Conservation (phyloP, 2,797 vertebrate genomes). For the Ptychobarbus kaznakovi region DNA sequence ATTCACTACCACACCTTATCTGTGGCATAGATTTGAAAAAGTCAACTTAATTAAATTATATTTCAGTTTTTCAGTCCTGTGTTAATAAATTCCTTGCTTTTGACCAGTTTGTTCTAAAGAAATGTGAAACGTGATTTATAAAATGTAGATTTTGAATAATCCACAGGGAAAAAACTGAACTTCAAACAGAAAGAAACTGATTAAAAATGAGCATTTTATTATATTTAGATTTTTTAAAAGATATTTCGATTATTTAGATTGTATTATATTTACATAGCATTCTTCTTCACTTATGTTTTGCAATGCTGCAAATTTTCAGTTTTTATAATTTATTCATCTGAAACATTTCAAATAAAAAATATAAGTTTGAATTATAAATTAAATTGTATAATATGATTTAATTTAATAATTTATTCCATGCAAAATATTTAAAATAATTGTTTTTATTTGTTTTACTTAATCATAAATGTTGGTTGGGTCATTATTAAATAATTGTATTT, state of each 20-base stretch:
- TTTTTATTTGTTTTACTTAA: neutral
- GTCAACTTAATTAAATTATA: neutral
- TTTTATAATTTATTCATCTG: neutral
- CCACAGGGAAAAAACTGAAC: neutral
- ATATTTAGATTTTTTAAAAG: neutral
- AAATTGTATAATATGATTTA: neutral
- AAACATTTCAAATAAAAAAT: neutral
- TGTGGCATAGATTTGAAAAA: conserved; percentile 48
- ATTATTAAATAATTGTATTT: too few relatives aligned
- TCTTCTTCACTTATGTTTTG: neutral
- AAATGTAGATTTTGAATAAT: neutral
- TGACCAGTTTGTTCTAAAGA: neutral
- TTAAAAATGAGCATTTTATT: neutral
- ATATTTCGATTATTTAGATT: too few relatives aligned
- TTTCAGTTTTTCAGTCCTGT: neutral
- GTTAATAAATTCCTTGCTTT: neutral
- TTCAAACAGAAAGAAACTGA: neutral
- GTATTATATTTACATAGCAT: neutral
- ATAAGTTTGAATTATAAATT: neutral
- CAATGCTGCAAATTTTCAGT: neutral
- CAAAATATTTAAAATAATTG: neutral
- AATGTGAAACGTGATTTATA: neutral
- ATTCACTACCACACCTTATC: conserved; percentile 64
- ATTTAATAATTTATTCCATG: neutral
- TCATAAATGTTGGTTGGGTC: neutral